A percentile compares a stretch with the other conserved stretches of the same genome.
phyloP scores from a whole-genome alignment of 2,888 invertebrate species.

The Coenonympha glycerion region DNA sequence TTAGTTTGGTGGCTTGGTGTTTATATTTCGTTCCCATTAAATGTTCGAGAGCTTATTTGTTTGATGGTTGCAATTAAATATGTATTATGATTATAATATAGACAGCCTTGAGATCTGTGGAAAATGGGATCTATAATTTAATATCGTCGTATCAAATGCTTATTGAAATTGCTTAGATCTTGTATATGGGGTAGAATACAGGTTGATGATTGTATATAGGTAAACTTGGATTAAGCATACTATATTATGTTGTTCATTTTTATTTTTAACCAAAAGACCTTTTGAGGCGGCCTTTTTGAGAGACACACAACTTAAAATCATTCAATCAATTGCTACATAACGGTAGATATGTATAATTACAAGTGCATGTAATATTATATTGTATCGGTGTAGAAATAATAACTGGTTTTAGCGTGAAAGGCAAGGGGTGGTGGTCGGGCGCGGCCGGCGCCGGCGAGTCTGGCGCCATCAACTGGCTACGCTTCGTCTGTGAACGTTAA shows the following conservation, averaged over 20 bases:
- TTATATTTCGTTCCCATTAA: slow-evolving; percentile 22
- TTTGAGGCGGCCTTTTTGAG: too few species aligned
- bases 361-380: background rate
- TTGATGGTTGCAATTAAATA: background rate
- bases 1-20: too few species aligned
- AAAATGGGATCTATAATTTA: too few species aligned
- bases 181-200: too few species aligned
- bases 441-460: slow-evolving; percentile 54
- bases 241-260: too few species aligned
- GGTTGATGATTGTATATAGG: background rate
- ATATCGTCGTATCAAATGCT: too few species aligned
- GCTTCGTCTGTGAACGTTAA: slow-evolving; percentile 23
- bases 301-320: background rate
- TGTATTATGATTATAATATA: background rate
- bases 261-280: too few species aligned
- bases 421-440: slow-evolving; percentile 29
- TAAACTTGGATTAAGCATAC: background rate
- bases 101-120: too few species aligned
- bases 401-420: slow-evolving; percentile 24
- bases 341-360: background rate
- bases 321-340: background rate
- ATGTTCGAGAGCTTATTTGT: background rate
- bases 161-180: too few species aligned
- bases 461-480: slow-evolving; percentile 44
- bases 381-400: slow-evolving; percentile 15